Base-by-base conservation (phyloP, 2,113 vertebrate species). In the Gila orcuttii region DNA sequence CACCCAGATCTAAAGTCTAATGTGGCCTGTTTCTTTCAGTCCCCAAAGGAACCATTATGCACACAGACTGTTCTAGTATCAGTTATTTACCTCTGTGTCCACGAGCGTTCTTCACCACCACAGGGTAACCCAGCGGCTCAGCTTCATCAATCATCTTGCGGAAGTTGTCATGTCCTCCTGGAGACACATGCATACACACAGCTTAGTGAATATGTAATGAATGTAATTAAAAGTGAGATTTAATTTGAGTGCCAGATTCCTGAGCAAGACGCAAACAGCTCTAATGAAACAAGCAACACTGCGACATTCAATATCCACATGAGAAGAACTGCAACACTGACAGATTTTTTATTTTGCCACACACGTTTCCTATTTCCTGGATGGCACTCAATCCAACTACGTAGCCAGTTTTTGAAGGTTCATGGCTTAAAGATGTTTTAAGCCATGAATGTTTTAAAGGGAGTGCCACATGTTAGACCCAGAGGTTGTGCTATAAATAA, bases 61-160 rank as follows among this genome's bases (percentile, higher is more conserved):
- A 59, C 12, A 12, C 28, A 28, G 42, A 33, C 66, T 68, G 36
- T 74, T 66, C 15, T 60, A 13, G 13, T 25, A 75, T 7, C 50
- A 75, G 33, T 60, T 64, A 91, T 94, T 93, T 89, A 97, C 97
- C 97, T 95, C 95, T 93, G 92, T 97, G 96, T 85, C 97, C 97
- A 36, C 97, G 96, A 25, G 97, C 96, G 62, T 97, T 97, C 94
- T 97, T 97, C 93, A 97, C 96, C 91, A 97, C 97, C 21, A 97
- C 96, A 0, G 97, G 97, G 92, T 97, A 97, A 74, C 97, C 97
- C 83, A 97, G 93, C 0, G 97, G 96, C 88, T 97, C 97, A 0
- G 97, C 96, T 91, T 97, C 96, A 64, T 97, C 96, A 59, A 97
- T 97, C 95, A 97, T 96, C 92, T 97, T 97, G 66, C 96, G 94